Percentiles rank a stretch among this genome's conserved stretches.
Evolutionary conservation across 2,888 invertebrate genomes (phyloP).

Genomic region (Laothoe populi): DNA sequence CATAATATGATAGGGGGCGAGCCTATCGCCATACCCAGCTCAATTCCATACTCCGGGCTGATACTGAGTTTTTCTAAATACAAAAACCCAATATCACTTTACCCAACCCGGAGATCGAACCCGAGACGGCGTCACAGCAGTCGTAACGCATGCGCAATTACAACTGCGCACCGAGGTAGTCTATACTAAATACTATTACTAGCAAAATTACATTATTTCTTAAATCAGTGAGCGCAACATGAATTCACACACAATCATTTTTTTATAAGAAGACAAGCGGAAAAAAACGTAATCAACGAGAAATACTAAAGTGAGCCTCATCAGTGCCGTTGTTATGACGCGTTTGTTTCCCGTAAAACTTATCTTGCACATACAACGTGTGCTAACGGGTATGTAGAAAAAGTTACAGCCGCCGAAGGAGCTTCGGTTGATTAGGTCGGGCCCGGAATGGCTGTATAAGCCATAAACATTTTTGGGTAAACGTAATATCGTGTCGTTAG

Average conservation of each 20-base stretch:
- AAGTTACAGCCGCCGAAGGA: slow-evolving; percentile 53
- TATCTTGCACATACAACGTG: slow-evolving; percentile 45
- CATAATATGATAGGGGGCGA: too few relatives aligned
- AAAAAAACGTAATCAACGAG: slow-evolving; percentile 9
- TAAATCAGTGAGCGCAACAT: background rate
- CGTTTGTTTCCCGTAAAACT: slow-evolving; percentile 33
- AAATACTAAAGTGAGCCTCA: slow-evolving; percentile 5
- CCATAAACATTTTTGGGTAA: slow-evolving; percentile 80
- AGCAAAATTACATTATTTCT: too few relatives aligned
- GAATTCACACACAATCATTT: too few relatives aligned
- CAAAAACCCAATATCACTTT: too few relatives aligned
- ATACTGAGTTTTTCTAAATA: too few relatives aligned
- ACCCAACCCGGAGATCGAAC: too few relatives aligned
- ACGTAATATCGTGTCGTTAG: slow-evolving; percentile 80
- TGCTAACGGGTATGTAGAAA: slow-evolving; percentile 44
- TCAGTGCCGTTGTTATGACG: slow-evolving; percentile 25
- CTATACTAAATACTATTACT: too few relatives aligned
- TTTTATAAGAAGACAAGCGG: background rate
- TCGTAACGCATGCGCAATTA: too few relatives aligned
- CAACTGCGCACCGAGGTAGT: too few relatives aligned
- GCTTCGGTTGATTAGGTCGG: slow-evolving; percentile 75
- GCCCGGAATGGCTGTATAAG: slow-evolving; percentile 62
- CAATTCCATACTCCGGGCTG: too few relatives aligned
- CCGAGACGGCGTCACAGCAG: too few relatives aligned
- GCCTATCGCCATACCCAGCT: too few relatives aligned